Conservation (phyloP, 2,797 vertebrate genomes). For the Sphaeramia orbicularis region DNA sequence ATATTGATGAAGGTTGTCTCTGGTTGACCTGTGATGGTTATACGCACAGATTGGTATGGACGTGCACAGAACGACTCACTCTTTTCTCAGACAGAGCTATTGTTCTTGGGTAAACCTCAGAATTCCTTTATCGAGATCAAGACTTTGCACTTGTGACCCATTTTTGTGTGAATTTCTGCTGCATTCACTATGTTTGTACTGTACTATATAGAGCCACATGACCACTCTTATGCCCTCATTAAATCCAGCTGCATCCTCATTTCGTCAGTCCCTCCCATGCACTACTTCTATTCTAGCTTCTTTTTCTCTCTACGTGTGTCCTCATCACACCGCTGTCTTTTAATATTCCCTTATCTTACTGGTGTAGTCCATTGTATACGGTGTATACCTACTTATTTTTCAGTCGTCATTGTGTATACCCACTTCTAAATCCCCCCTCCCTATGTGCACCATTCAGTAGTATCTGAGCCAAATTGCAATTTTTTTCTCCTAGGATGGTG, state of each 20-base stretch:
- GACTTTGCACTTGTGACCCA: conserved; percentile 55
- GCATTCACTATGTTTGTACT: conserved; percentile 18
- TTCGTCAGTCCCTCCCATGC: conserved; percentile 11
- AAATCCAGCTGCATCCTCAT: conserved; percentile 32
- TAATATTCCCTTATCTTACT: no score
- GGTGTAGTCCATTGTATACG: no score
- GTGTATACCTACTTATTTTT: no score
- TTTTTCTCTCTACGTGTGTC: neutral
- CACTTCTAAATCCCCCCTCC: no score
- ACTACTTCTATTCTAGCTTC: conserved; percentile 6
- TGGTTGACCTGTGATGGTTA: conserved; percentile 58
- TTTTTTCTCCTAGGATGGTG: no score
- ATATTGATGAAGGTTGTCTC: conserved; percentile 81
- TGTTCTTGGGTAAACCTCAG: conserved; percentile 20
- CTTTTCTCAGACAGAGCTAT: conserved; percentile 18
- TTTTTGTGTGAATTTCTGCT: conserved; percentile 53
- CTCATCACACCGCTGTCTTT: conserved; percentile 39
- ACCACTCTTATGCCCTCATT: conserved; percentile 12
- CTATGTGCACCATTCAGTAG: no score
- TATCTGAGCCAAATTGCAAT: no score
- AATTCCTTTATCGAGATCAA: conserved; percentile 16
- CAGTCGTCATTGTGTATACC: no score
- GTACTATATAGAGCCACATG: conserved; percentile 17
- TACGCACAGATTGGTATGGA: conserved; percentile 15
- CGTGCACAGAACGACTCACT: conserved; percentile 8